phyloP scores from a whole-genome alignment of 64 coral and sea anemone species.

The Montipora sp. region DNA sequence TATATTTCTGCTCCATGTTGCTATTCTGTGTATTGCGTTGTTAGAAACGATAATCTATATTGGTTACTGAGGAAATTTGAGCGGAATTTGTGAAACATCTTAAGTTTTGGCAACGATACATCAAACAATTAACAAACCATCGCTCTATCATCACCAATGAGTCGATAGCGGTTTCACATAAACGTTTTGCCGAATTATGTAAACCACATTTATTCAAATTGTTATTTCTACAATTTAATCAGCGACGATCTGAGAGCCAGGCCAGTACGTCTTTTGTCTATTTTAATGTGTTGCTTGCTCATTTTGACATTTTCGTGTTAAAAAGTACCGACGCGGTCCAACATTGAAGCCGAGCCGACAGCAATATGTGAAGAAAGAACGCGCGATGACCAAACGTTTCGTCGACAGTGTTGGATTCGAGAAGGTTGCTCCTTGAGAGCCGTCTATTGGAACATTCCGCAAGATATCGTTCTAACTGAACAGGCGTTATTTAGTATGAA shows the following conservation, averaged over 20 bases:
- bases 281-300: neutral
- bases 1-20: neutral
- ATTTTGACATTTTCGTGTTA: conserved; percentile 17
- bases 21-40: conserved; percentile 1
- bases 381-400: neutral
- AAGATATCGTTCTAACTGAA: neutral
- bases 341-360: neutral
- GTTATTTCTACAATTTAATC: neutral
- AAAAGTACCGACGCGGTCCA: conserved; percentile 7
- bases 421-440: neutral
- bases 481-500: neutral
- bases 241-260: neutral
- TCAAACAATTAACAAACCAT: conserved; percentile 25
- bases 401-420: neutral
- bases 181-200: neutral
- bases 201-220: conserved; percentile 5
- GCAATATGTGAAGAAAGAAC: conserved; percentile 4
- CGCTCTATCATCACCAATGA: neutral
- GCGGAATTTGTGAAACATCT: neutral
- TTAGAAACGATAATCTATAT: neutral
- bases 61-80: neutral
- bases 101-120: conserved; percentile 13
- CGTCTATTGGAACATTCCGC: neutral
- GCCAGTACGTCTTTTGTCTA: neutral
- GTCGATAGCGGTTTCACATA: neutral